Percentiles rank a stretch among this genome's conserved stretches.
phyloP scores from a whole-genome alignment of 1,140 invertebrate species.

The Drosophila miranda region DNA sequence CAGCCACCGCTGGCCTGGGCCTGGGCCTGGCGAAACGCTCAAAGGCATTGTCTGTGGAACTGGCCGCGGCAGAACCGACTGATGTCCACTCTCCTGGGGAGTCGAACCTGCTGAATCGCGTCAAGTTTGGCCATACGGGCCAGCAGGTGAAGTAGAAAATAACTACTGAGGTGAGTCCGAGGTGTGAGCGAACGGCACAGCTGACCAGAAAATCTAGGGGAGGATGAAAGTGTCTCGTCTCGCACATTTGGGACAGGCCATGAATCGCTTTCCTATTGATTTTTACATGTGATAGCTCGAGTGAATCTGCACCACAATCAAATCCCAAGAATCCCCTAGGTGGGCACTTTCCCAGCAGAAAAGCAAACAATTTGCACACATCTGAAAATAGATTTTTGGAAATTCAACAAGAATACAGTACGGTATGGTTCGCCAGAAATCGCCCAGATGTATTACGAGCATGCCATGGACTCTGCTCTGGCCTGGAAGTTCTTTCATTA shows the following conservation, averaged over 20 bases:
- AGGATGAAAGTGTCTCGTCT: neutral
- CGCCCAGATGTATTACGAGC: too few species aligned
- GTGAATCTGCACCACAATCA: neutral
- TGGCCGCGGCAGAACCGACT: conserved; percentile 27
- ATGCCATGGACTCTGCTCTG: too few species aligned
- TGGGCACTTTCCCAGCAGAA: conserved; percentile 23
- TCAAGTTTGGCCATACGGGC: conserved; percentile 69
- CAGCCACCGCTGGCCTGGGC: conserved; percentile 22
- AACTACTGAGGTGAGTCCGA: conserved; percentile 65
- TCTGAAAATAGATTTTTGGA: conserved; percentile 44
- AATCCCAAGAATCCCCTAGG: conserved; percentile 13
- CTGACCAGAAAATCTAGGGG: conserved; percentile 23
- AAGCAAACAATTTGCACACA: conserved; percentile 30
- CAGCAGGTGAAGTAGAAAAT: conserved; percentile 72
- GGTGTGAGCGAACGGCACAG: conserved; percentile 14
- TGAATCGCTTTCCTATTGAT: conserved; percentile 54
- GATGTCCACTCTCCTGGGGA: conserved; percentile 42
- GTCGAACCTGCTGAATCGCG: conserved; percentile 51
- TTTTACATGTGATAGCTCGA: conserved; percentile 47
- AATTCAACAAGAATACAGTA: conserved; percentile 22
- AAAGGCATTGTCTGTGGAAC: conserved; percentile 66
- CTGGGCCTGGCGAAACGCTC: conserved; percentile 34
- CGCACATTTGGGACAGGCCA: conserved; percentile 12
- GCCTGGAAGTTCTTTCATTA: too few species aligned
- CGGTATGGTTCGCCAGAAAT: neutral